Evolutionary conservation across 23 tunicate genomes (phyloP), one percentile per base, ranked within the genome.

Genomic region (Phallusia fumigata): DNA sequence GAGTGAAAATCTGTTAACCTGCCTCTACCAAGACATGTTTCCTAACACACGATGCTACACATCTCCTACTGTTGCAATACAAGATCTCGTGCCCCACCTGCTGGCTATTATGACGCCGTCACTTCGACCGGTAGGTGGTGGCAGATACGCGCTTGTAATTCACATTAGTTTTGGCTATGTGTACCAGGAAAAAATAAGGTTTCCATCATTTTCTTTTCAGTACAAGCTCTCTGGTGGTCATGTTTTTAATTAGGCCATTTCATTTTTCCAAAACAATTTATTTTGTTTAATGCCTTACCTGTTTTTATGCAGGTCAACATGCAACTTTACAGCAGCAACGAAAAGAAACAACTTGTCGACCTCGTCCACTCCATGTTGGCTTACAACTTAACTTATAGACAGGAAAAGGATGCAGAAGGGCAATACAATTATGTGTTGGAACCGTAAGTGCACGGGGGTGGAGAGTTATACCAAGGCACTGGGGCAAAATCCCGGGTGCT

Each of bases 331-430:
- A 94, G 83, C 74, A 40, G 86, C 0, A 74, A 78, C 15, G 98
- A 94, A 75, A 89, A 80, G 79, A 88, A 88, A 75, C 90, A 90
- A 35, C 65, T 94, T 19, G 34, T 73, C 35, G 94, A 86, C 51
- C 77, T 94, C 22, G 98, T 94, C 3, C 47, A 47, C 18, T 80
- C 94, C 30, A 88, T 94, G 94, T 69, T 94, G 10, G 77, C 98
- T 19, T 94, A 94, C 83, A 88, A 94, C 78, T 86, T 94, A 3
- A 86, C 98, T 19, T 94, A 85, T 79, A 87, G 87, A 83, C 94
- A 89, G 64, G 90, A 88, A 53, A 81, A 85, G 32, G 86, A 89
- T 74, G 87, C 86, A 79, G 98, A 94, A 22, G 98, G 94, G 28
- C 85, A 85, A 32, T 88, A 88, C 73, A 81, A 58, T n/a, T 94